A percentile compares a stretch with the other conserved stretches of the same genome.
phyloP scores from a whole-genome alignment of 1,140 invertebrate species.

The Drosophila yakuba region DNA sequence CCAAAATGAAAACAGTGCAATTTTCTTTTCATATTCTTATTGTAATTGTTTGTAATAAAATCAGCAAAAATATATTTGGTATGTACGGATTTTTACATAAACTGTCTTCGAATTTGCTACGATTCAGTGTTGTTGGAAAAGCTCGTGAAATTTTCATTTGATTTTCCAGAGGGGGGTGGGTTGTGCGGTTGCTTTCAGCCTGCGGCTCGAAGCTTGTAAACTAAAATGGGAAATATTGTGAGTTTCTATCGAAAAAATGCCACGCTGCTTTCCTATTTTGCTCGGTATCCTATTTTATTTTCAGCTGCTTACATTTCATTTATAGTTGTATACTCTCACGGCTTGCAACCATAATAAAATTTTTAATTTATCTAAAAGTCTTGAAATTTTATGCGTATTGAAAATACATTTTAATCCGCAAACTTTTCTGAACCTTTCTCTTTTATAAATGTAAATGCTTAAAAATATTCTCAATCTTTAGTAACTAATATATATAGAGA shows the following conservation, averaged over 20 bases:
- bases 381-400: background rate
- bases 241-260: conserved; percentile 51
- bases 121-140: conserved; percentile 12
- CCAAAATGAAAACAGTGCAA: background rate
- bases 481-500: no score
- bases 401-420: no score
- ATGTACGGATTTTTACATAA: background rate
- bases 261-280: conserved; percentile 9
- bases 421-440: no score
- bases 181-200: conserved; percentile 39
- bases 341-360: background rate
- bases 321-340: background rate
- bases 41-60: background rate
- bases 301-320: conserved; percentile 13
- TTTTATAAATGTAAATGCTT: no score
- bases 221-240: conserved; percentile 76
- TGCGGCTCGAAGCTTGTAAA: conserved; percentile 60
- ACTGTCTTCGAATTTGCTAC: conserved; percentile 1
- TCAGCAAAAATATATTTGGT: no score
- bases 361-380: background rate
- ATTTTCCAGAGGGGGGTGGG: conserved; percentile 16
- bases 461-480: no score
- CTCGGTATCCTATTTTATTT: conserved; percentile 9
- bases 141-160: conserved; percentile 59
- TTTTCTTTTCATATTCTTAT: background rate